A percentile compares a stretch with the other conserved stretches of the same genome.
phyloP scores from a whole-genome alignment of 2,797 vertebrate species.

The Poecilia wingei region DNA sequence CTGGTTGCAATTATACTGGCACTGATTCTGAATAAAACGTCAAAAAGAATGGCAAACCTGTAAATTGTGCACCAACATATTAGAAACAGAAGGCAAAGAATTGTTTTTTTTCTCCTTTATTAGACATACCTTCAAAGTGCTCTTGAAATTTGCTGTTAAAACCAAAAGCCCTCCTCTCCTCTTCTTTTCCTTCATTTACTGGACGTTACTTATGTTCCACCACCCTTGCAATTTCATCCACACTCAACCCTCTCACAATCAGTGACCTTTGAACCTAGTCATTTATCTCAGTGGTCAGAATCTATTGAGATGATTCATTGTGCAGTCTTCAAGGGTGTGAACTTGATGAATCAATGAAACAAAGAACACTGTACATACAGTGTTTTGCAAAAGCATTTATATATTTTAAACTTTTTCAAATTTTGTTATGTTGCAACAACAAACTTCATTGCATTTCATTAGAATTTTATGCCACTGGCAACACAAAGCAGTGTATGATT shows the following conservation, averaged over 20 bases:
- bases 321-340: conserved; percentile 54
- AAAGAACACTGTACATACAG: conserved; percentile 4
- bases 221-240: conserved; percentile 59
- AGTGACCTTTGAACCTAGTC: conserved; percentile 60
- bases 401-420: neutral
- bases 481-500: neutral
- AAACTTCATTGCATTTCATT: neutral
- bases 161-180: conserved; percentile 36
- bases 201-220: conserved; percentile 33
- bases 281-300: conserved; percentile 65
- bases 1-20: conserved; percentile 57
- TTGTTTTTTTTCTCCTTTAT: neutral
- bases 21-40: conserved; percentile 55
- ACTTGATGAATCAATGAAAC: conserved; percentile 48
- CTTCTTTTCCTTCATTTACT: conserved; percentile 42
- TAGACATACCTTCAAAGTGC: conserved; percentile 41
- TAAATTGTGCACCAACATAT: conserved; percentile 54
- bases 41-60: conserved; percentile 42
- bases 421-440: neutral
- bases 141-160: conserved; percentile 13
- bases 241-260: conserved; percentile 44
- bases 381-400: neutral
- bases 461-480: neutral
- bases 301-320: conserved; percentile 65
- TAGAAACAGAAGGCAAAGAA: conserved; percentile 18